Evolutionary conservation across 2,888 invertebrate species (phyloP), one percentile per base, ranked within the genome.

Genomic region (Agonopterix arenella): DNA sequence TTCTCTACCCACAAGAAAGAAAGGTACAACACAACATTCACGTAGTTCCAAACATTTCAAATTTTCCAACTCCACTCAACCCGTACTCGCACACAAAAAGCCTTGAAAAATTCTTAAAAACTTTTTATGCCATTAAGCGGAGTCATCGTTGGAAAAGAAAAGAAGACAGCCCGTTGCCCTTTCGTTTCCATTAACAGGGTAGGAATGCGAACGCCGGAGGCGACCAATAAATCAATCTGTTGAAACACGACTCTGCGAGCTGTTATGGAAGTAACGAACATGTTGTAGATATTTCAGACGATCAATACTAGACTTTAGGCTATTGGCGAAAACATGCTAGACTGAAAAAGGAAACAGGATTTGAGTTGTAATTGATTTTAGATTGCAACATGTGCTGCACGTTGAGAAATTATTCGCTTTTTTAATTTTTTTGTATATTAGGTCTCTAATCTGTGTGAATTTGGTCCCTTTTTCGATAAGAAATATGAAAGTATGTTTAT

Each of bases 131-230:
- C 59, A 60, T 61, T 47, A 66, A 61, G 64, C 68, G 54, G 62
- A 75, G 71, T 73, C 80, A 75, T 80, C 69, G 72, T 65, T 70
- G 68, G 75, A 76, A 76, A 73, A 73, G 71, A 78, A 76, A 75
- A 71, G 76, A 59, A 57, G 69, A 69, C 72, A 76, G 70, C 70
- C 68, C 64, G 68, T 71, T 71, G 73, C 73, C 69, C 73, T 73
- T 78, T 13, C 13, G 2, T 1, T 13, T 78, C 80, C 76, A 81
- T 81, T 81, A 80, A 73, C 75, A 68, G 70, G 62, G 72, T 66
- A 66, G 68, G 68, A 73, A 73, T 70, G 69, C 72, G 72, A 74
- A 70, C 70, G 68, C 68, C 60, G 59, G 58, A 65, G 66, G 63
- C 41, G 41, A 59, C 64, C 70, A 71, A 80, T 80, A 80, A 80